Conservation (phyloP, 2,888 invertebrate genomes). For the Erebia ligea region DNA sequence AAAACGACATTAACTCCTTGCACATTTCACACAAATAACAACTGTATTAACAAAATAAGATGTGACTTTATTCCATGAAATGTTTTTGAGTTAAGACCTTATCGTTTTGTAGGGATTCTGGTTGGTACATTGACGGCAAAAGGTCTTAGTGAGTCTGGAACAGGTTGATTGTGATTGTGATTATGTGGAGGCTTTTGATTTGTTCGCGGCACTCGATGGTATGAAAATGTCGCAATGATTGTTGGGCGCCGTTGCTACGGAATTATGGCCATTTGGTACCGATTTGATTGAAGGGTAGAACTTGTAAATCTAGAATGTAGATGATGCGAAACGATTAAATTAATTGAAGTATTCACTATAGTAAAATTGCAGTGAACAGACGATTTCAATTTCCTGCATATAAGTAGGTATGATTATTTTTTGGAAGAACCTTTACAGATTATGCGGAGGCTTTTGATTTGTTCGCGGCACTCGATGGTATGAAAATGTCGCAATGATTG, state of each 20-base stretch:
- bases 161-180: constrained; percentile 50
- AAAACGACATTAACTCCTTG: constrained; percentile 37
- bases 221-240: constrained; percentile 21
- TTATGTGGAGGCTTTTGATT: constrained; percentile 44
- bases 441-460: constrained; percentile 45
- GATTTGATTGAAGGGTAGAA: background rate
- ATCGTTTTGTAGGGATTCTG: constrained; percentile 13
- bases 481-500: constrained; percentile 21
- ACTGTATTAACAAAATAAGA: background rate
- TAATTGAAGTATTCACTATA: background rate
- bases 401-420: no score
- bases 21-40: constrained; percentile 5
- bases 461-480: constrained; percentile 37
- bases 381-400: no score
- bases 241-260: constrained; percentile 5
- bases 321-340: background rate
- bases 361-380: no score
- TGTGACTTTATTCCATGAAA: constrained; percentile 6
- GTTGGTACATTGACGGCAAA: constrained; percentile 51
- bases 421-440: constrained; percentile 9
- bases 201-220: constrained; percentile 39
- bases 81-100: background rate
- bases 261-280: constrained; percentile 8
- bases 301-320: background rate
- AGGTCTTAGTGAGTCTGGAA: constrained; percentile 47